These are phyloP conservation scores for Shinisaurus crocodilurus DNA, from an alignment of 2,113 vertebrate species.

Conservation along the genomic window DNA sequence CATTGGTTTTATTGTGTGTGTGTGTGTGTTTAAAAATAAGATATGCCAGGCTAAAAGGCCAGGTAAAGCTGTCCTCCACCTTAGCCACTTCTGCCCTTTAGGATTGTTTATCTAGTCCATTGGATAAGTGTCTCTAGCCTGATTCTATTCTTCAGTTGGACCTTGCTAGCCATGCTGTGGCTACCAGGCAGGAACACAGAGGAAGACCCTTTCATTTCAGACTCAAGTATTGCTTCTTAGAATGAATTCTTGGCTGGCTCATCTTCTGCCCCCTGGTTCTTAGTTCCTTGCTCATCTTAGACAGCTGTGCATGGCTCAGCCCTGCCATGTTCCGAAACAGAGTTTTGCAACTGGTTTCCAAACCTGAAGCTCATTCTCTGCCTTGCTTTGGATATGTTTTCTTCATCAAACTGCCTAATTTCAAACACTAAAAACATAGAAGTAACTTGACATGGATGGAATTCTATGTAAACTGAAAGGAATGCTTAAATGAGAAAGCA, in stretches of 20 bases:
- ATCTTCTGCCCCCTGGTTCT: neutral
- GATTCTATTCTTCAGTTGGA: too few species aligned
- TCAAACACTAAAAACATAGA: neutral
- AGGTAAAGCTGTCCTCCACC: too few species aligned
- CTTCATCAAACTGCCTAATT: neutral
- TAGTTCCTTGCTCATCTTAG: neutral
- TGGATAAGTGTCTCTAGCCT: too few species aligned
- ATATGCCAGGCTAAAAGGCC: neutral
- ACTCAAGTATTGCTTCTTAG: too few species aligned
- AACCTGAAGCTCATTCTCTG: neutral
- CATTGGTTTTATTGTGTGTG: neutral
- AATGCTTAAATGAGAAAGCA: constrained; percentile 20
- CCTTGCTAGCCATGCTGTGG: neutral
- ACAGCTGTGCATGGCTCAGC: neutral
- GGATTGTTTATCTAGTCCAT: too few species aligned
- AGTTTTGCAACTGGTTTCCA: neutral
- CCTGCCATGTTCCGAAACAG: neutral
- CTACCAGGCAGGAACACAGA: neutral
- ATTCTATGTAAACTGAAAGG: constrained; percentile 2
- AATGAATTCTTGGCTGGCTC: neutral
- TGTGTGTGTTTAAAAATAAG: neutral
- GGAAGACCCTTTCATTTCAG: neutral
- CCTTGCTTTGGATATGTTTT: neutral
- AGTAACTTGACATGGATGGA: neutral
- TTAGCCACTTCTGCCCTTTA: too few species aligned